phyloP scores from a whole-genome alignment of 2,797 vertebrate genomes.

The Halcyon badia region DNA sequence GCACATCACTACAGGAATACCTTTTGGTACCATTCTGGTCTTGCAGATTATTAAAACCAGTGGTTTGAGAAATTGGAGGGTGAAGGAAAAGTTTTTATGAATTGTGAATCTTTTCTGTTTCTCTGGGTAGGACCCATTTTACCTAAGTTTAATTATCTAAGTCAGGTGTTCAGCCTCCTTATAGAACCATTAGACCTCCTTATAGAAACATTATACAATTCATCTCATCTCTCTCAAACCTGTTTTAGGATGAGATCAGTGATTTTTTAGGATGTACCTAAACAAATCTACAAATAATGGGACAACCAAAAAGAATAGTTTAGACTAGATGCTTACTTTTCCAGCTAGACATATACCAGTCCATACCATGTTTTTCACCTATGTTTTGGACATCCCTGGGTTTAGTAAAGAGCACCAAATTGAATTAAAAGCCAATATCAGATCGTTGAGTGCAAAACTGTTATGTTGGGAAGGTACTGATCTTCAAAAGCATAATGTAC shows the following conservation, averaged over 20 bases:
- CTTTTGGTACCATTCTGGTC: not conserved
- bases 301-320: not conserved
- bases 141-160: not conserved
- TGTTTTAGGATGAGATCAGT: not conserved
- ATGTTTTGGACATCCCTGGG: not conserved
- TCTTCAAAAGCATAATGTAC: not conserved
- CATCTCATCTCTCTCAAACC: not conserved
- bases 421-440: not conserved
- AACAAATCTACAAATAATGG: not conserved
- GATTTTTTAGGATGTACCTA: not conserved
- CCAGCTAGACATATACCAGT: not conserved
- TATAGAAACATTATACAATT: not conserved
- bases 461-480: not conserved
- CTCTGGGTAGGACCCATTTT: not conserved
- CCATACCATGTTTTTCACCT: not conserved
- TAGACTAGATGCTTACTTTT: not conserved
- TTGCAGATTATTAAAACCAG: not conserved
- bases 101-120: not conserved
- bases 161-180: not conserved
- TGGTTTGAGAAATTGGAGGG: not conserved
- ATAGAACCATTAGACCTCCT: too few relatives aligned
- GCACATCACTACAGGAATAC: not conserved
- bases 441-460: not conserved
- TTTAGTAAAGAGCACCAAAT: not conserved
- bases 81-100: not conserved